Base-by-base conservation (phyloP, 2,113 vertebrate species). In the Chaetops frenatus region DNA sequence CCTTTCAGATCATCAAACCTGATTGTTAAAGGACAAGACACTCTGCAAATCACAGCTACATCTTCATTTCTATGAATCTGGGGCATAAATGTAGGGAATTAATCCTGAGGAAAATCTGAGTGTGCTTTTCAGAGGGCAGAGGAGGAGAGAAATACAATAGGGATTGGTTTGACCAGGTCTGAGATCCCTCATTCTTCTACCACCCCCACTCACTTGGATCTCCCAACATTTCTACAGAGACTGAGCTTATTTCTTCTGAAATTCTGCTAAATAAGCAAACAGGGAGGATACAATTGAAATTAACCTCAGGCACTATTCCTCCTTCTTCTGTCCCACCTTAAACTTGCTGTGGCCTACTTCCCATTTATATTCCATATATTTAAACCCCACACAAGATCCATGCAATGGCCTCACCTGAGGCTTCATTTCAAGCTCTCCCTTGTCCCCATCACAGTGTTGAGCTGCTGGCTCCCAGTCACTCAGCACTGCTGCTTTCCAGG, bases 331-430 rank as follows among this genome's bases (percentile, higher is more conserved):
- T 31, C n/a, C 28, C 28, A 38, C 31, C 36, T 64, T 22, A 45
- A 0, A 0, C 14, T 36, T 70, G 29, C 36, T 42, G 21, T 57
- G 36, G 17, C n/a, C 22, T 15, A 3, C 18, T 29, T 90, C 11
- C 15, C 11, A 16, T 5, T 35, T 60, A 12, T 29, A 23, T 38
- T 58, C 40, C 50, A 4, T 1, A 2, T 36, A 40, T 61, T 61
- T 61, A 78, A 65, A 10, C 10, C 5, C 25, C 18, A 12, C 36
- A 18, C 17, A 35, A 31, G 38, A 66, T 9, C 35, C 12, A 2
- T 20, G 12, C 7, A 81, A 9, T 1, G 13, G 22, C 23, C 25
- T 9, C 35, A 40, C 6, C 19, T 18, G 29, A 65, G 16, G 17
- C 24, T 76, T 51, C 13, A 2, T 3, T 57, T 13, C 12, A 33